Evolutionary conservation across 2,797 vertebrate species (phyloP), one percentile per base, ranked within the genome.

Genomic region (Aythya fuligula): DNA sequence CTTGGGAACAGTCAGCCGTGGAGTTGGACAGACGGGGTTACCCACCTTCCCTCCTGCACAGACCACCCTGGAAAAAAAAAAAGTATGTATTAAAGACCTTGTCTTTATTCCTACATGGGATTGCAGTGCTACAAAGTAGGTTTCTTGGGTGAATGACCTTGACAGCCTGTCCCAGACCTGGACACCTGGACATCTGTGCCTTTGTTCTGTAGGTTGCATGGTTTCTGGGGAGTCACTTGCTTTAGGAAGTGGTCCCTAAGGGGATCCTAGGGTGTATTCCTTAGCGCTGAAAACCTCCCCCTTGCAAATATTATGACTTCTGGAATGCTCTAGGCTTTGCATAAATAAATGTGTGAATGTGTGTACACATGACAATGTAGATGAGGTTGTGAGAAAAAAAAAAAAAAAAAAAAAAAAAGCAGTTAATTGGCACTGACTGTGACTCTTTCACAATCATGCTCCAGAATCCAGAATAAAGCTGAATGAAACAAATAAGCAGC

Each of bases 401-500:
- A 86, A 94, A 93, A 87, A 87, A 87, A 80, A 56, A 70, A 69
- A 82, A 56, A 70, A 69, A 94, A 93, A 87, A 83, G 67, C 76
- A 85, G 93, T 90, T 95, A 95, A 96, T 96, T 95, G 89, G 89
- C 95, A 56, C 89, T 97, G 92, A 53, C 88, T 67, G 47, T 27
- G 91, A 81, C 95, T 95, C 89, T 96, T 97, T 96, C 97, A 91
- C 96, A 97, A 49, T 95, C 95, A 74, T 3, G 27, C 94, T 93
- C 73, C 77, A 80, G 65, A 80, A 90, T 93, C 73, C 77, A 80
- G 65, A 80, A 90, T 91, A 90, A 96, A 97, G 95, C 56, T 21
- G 79, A 96, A 97, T 91, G 90, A 97, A 94, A 96, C 87, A 97
- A 95, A 97, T 95, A 94, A 65, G 93, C 97, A 98, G 96, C 97